Evolutionary conservation across 30 jellyfish, hydroid and myxozoan species (phyloP).

Genomic region (Aurelia aurita complex sp. Pacific): DNA sequence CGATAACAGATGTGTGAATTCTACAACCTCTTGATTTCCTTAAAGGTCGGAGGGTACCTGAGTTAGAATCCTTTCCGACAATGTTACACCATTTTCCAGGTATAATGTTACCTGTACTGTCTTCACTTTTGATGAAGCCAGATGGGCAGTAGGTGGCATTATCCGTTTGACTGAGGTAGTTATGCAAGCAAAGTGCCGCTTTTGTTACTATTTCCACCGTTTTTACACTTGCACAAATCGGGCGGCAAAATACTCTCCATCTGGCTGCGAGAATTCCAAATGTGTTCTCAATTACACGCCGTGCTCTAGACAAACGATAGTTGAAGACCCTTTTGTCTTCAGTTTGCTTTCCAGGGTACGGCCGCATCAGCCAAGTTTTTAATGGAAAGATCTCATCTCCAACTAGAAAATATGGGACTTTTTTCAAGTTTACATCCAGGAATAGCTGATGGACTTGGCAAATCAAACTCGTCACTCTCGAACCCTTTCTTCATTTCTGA

Average conservation of each 20-base stretch:
- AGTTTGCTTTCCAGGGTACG: neutral
- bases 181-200: neutral
- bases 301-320: neutral
- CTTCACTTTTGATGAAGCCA: too few species aligned
- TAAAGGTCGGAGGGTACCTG: neutral
- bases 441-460: neutral
- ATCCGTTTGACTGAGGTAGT: too few species aligned
- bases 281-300: neutral
- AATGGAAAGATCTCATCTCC: neutral
- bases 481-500: constrained; percentile 7
- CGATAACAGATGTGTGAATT: neutral
- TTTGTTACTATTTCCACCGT: neutral
- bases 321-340: neutral
- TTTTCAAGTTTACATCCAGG: neutral
- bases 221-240: neutral
- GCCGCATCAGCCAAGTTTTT: neutral
- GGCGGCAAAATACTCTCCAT: neutral
- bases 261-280: neutral
- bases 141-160: too few species aligned
- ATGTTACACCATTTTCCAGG: neutral
- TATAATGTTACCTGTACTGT: neutral
- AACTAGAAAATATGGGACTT: neutral
- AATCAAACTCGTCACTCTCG: neutral
- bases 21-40: neutral
- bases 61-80: neutral